Conservation (phyloP, 2,888 invertebrate genomes). For the Lasius platythorax region DNA sequence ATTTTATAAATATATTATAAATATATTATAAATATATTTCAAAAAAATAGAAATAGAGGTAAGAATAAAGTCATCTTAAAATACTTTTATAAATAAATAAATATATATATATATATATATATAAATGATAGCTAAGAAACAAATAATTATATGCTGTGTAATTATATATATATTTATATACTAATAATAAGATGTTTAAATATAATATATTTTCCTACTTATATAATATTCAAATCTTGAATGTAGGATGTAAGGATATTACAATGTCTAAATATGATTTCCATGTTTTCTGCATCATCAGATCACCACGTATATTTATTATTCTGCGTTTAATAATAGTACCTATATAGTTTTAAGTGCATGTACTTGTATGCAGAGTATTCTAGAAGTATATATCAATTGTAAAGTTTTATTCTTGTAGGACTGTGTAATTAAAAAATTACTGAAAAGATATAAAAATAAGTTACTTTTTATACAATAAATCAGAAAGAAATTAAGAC, state of each 20-base stretch:
- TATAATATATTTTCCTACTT: constrained; percentile 1
- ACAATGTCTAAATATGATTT: constrained; percentile 19
- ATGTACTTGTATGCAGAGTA: neutral
- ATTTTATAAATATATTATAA: constrained; percentile 11
- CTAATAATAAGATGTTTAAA: neutral
- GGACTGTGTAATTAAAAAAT: neutral
- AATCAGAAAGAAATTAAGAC: neutral
- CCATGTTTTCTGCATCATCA: neutral
- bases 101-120: neutral
- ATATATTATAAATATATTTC: neutral
- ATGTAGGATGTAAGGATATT: constrained; percentile 3
- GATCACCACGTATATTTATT: neutral
- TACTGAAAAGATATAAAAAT: neutral
- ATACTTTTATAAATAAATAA: constrained; percentile 9
- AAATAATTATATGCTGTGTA: neutral
- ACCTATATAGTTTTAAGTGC: constrained; percentile 22
- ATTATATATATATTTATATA: too few species aligned
- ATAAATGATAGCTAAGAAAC: neutral
- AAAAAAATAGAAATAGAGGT: neutral
- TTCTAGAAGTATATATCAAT: neutral
- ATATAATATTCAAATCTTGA: neutral
- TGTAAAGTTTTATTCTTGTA: constrained; percentile 5
- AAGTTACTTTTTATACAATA: neutral
- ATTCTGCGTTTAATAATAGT: neutral
- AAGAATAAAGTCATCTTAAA: neutral